phyloP scores from a whole-genome alignment of 2,797 vertebrate genomes.

The Adrianichthys oophorus region DNA sequence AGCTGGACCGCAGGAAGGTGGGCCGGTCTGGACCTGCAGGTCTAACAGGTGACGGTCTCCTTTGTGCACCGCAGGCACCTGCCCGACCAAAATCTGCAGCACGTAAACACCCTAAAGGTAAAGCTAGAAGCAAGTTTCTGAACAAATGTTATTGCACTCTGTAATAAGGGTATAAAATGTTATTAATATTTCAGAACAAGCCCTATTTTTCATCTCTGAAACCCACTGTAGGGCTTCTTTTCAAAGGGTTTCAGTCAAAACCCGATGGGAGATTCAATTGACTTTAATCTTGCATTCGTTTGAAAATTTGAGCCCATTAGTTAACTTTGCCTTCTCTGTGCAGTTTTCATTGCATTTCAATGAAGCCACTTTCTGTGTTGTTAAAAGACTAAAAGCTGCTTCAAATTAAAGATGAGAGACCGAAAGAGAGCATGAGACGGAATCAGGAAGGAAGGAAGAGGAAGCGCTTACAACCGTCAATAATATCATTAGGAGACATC shows the following conservation, averaged over 20 bases:
- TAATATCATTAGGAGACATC: conserved; percentile 68
- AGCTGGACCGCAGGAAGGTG: conserved; percentile 8
- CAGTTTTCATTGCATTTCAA: conserved; percentile 85
- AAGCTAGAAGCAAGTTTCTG: conserved; percentile 71
- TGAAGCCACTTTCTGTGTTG: conserved; percentile 81
- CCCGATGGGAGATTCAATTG: conserved; percentile 84
- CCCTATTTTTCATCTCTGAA: conserved; percentile 84
- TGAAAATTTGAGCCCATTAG: conserved; percentile 87
- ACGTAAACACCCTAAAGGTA: conserved; percentile 67
- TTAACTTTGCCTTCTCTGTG: conserved; percentile 82
- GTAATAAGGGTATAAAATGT: conserved; percentile 85
- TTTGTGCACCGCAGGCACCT: conserved; percentile 37
- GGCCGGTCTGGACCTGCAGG: conserved; percentile 32
- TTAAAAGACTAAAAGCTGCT: conserved; percentile 83
- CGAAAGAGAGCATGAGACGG: conserved; percentile 47
- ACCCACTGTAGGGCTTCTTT: conserved; percentile 81
- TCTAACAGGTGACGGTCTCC: conserved; percentile 58
- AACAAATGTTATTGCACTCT: conserved; percentile 82
- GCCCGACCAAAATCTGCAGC: conserved; percentile 19
- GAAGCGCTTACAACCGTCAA: conserved; percentile 41
- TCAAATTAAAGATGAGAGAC: conserved; percentile 74
- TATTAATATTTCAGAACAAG: conserved; percentile 86
- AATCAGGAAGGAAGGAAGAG: conserved; percentile 47
- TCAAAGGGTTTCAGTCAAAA: conserved; percentile 84
- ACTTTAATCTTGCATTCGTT: conserved; percentile 87